phyloP scores from a whole-genome alignment of 2,888 invertebrate genomes.

The Lepas anatifera region DNA sequence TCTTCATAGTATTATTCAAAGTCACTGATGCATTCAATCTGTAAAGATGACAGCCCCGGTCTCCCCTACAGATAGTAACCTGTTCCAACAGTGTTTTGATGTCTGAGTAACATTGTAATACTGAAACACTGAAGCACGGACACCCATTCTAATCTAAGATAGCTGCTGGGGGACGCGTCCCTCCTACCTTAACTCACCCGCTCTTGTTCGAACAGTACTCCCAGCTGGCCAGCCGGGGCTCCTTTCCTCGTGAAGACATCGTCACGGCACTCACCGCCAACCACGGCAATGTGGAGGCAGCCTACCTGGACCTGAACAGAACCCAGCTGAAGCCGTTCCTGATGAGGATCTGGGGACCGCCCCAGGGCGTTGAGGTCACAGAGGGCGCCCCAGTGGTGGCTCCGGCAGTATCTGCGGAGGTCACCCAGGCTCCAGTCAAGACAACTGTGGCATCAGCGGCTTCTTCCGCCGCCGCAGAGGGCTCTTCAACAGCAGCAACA shows the following conservation, averaged over 20 bases:
- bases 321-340: slow-evolving; percentile 63
- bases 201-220: slow-evolving; percentile 40
- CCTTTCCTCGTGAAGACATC: slow-evolving; percentile 56
- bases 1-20: too few species aligned
- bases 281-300: slow-evolving; percentile 57
- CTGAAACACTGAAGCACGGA: too few species aligned
- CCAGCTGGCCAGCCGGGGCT: slow-evolving; percentile 50
- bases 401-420: not conserved
- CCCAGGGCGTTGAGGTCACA: slow-evolving; percentile 18
- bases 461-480: too few species aligned
- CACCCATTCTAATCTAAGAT: too few species aligned
- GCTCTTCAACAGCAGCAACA: too few species aligned
- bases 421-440: not conserved
- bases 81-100: too few species aligned
- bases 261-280: slow-evolving; percentile 55
- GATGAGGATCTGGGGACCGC: slow-evolving; percentile 65
- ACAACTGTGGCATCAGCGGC: not conserved
- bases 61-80: too few species aligned
- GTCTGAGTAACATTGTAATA: too few species aligned
- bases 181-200: not conserved
- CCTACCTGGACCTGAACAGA: slow-evolving; percentile 56
- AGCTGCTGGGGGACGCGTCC: too few species aligned
- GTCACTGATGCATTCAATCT: too few species aligned
- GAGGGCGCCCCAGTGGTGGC: not conserved
- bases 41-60: too few species aligned